Base-by-base conservation (phyloP, 2,888 invertebrate species). In the Furcula furcula region DNA sequence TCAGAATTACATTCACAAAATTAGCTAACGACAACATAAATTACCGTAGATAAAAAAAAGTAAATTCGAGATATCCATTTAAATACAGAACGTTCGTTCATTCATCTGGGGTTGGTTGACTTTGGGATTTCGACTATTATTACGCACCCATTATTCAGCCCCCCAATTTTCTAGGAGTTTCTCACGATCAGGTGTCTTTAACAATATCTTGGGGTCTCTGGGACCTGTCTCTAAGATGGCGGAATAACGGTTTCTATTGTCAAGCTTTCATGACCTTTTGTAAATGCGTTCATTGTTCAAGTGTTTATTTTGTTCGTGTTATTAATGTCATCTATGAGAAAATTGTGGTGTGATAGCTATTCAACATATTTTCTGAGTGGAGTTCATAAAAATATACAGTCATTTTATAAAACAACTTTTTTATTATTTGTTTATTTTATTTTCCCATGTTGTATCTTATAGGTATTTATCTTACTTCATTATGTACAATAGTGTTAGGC, bases 181-280 rank as follows among this genome's bases (percentile, higher is more conserved):
- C 80, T 63, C 80, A 81, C 78, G 75, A 63, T 80, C 81, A 82
- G 82, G 82, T 82, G 82, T 66, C 68, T 70, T 50, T 49, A 55
- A 68, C 53, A 64, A 71, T 64, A 36, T 54, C 51, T 55, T 51
- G 59, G 43, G 67, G 70, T 71, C 66, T 47, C 48, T 39, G 46
- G 44, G 67, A 70, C 71, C 70, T 74, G 69, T 68, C 64, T 65
- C 50, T 56, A 74, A 75, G 61, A 75, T 66, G 65, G 73, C 64
- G 48, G 50, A 58, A 52, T 68, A 81, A 80, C 79, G 76, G 78
- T 76, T 65, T 58, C 57, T 56, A 59, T 73, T 71, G 63, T 67
- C 55, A 40, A 51, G 41, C 35, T 57, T 60, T 65, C 56, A 54
- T 55, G 47, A 51, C 55, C 55, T 58, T 68, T 69, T 55, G 55